Base-by-base conservation (phyloP, 2,888 invertebrate genomes). In the Pammene aurita region DNA sequence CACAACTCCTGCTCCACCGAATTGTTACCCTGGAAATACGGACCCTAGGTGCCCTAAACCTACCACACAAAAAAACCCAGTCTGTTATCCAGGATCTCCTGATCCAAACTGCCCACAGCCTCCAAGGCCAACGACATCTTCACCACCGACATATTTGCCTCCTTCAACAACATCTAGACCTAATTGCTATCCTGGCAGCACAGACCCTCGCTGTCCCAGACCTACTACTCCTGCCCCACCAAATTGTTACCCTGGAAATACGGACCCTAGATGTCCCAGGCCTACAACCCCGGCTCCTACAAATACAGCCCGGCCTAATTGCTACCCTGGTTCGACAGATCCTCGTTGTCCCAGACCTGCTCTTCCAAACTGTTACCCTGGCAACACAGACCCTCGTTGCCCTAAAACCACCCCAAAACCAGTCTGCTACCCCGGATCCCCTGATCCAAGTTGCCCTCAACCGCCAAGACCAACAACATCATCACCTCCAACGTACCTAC, bases 371-470 rank as follows among this genome's bases (percentile, higher is more conserved):
- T 54, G 52, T 18, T 54, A 54, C 5, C 52, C 52, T 34, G 52
- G 52, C 10, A 54, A 26, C 26, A 54, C 79, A 26, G 75, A 72
- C 72, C 81, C 63, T 58, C 58, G 72, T 2, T 77, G 79, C 63
- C 77, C 80, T 6, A 35, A 66, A 79, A 13, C 72, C 80, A 55
- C 84, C 65, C 81, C 79, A 0, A 70, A 66, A 68, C 66, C 77
- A 52, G 66, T 71, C 5, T 76, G 76, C 50, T 76, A 70, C 54
- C 74, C 75, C 14, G 76, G 75, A 13, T 74, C 79, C 16, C 74
- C 71, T 4, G 80, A 84, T 60, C 81, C 80, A 0, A 74, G 77
- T 34, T 89, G 89, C 73, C 84, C 85, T 5, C 74, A 77, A 72
- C 76, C 78, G 26, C 67, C 79, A 0, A 74, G 76, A 60, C 72